Evolutionary conservation across 2,888 invertebrate genomes (phyloP).

Genomic region (Gasteruption jaculator): DNA sequence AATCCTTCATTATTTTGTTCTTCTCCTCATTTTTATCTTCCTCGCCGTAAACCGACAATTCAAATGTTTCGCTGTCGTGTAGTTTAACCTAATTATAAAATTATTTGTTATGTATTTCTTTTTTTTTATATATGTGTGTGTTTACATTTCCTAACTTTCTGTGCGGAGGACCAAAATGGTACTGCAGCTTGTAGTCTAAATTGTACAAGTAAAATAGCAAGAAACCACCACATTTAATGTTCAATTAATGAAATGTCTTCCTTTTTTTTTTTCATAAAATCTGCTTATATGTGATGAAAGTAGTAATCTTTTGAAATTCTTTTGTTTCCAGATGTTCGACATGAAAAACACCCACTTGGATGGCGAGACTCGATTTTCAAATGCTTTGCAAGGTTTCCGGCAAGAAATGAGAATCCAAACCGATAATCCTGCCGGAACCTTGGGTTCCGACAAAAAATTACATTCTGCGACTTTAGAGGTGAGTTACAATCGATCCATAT

Average conservation of each 20-base stretch:
- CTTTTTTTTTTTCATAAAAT: conserved; percentile 6
- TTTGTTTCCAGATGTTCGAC: conserved; percentile 61
- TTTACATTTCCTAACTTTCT: conserved; percentile 16
- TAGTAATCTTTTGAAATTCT: not conserved
- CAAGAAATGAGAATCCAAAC: conserved; percentile 46
- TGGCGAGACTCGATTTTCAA: conserved; percentile 66
- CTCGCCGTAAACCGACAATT: conserved; percentile 41
- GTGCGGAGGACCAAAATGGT: conserved; percentile 24
- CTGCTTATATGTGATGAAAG: conserved; percentile 1
- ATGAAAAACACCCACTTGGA: conserved; percentile 63
- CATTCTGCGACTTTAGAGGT: conserved; percentile 34
- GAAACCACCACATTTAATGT: too few relatives aligned
- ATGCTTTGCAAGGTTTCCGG: conserved; percentile 58
- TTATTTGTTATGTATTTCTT: conserved; percentile 11
- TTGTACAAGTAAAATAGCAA: too few relatives aligned
- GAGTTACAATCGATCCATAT: too few relatives aligned
- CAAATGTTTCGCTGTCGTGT: conserved; percentile 31
- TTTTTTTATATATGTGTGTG: too few relatives aligned
- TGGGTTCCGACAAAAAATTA: conserved; percentile 33
- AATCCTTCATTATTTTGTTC: conserved; percentile 49
- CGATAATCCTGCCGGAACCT: conserved; percentile 53
- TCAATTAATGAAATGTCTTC: too few relatives aligned
- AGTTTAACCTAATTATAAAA: conserved; percentile 29
- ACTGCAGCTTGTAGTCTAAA: too few relatives aligned
- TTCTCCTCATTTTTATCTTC: conserved; percentile 42